A percentile compares a stretch with the other conserved stretches of the same genome.
Conservation (phyloP, 2,113 vertebrate species). For the Melospiza melodia region DNA sequence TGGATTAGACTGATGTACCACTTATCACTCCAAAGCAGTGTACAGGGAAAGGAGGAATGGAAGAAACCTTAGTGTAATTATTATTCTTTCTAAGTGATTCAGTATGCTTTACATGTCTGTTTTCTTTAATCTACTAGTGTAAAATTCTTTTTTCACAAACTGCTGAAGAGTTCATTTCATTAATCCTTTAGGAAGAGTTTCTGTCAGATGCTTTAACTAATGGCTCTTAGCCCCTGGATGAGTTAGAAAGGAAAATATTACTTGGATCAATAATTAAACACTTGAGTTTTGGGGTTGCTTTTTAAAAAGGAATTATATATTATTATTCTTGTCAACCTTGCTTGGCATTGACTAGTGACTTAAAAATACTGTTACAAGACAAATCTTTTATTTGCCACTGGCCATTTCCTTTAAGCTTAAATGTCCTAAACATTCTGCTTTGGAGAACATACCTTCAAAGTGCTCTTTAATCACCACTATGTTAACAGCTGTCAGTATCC, state of each 20-base stretch:
- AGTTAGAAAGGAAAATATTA: conserved; percentile 58
- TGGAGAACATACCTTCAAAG: conserved; percentile 16
- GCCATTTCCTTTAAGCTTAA: conserved; percentile 28
- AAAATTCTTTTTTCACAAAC: conserved; percentile 50
- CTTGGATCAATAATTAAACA: conserved; percentile 71
- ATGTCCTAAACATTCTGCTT: conserved; percentile 13
- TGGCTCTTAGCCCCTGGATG: conserved; percentile 2
- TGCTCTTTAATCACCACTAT: conserved; percentile 22
- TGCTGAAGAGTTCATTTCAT: conserved; percentile 55
- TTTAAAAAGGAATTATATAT: neutral
- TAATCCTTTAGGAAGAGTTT: conserved; percentile 63
- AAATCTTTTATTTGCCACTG: conserved; percentile 42
- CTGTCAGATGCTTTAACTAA: conserved; percentile 59
- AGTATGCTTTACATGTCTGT: conserved; percentile 32
- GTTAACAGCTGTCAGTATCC: conserved; percentile 5
- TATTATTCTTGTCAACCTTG: conserved; percentile 44
- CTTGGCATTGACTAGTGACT: conserved; percentile 18
- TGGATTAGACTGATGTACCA: neutral
- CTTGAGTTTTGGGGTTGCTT: conserved; percentile 34
- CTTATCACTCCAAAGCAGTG: neutral
- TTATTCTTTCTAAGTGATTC: conserved; percentile 5
- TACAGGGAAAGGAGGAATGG: neutral
- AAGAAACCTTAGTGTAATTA: conserved; percentile 28
- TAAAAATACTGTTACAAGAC: conserved; percentile 35
- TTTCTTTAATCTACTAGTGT: conserved; percentile 50